Conservation (phyloP, 2,797 vertebrate genomes). For the Jordanella pulchra region DNA sequence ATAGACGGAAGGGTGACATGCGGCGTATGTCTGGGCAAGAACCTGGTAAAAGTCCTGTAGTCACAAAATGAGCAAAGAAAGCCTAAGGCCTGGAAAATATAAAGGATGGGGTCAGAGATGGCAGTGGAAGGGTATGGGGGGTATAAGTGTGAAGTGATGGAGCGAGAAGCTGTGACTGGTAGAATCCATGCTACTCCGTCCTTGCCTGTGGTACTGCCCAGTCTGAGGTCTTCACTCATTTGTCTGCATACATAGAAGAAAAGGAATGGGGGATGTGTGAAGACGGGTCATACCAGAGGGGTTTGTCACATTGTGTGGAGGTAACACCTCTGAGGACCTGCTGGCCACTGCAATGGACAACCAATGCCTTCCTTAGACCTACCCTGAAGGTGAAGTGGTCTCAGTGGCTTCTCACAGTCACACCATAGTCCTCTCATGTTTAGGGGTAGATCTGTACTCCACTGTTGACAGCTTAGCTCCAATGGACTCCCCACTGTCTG, state of each 20-base stretch:
- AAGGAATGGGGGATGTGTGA: constrained; percentile 61
- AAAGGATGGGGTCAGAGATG: constrained; percentile 40
- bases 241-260: constrained; percentile 56
- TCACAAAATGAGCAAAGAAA: constrained; percentile 69
- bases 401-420: constrained; percentile 69
- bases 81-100: constrained; percentile 58
- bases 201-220: constrained; percentile 78
- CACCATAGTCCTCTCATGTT: constrained; percentile 57
- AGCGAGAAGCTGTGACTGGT: constrained; percentile 67
- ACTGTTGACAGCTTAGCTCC: constrained; percentile 45
- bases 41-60: constrained; percentile 74
- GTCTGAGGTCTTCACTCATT: constrained; percentile 69
- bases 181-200: constrained; percentile 63
- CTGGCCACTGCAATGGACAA: constrained; percentile 65
- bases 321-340: constrained; percentile 75
- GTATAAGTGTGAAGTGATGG: constrained; percentile 74
- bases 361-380: constrained; percentile 51
- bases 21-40: constrained; percentile 79
- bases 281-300: constrained; percentile 66
- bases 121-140: constrained; percentile 16
- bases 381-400: constrained; percentile 58
- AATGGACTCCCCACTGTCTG: constrained; percentile 49
- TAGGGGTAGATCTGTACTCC: constrained; percentile 45
- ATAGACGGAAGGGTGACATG: constrained; percentile 67
- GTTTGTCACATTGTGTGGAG: constrained; percentile 78